phyloP scores from a whole-genome alignment of 1,140 invertebrate genomes.

The Procambarus clarkii region DNA sequence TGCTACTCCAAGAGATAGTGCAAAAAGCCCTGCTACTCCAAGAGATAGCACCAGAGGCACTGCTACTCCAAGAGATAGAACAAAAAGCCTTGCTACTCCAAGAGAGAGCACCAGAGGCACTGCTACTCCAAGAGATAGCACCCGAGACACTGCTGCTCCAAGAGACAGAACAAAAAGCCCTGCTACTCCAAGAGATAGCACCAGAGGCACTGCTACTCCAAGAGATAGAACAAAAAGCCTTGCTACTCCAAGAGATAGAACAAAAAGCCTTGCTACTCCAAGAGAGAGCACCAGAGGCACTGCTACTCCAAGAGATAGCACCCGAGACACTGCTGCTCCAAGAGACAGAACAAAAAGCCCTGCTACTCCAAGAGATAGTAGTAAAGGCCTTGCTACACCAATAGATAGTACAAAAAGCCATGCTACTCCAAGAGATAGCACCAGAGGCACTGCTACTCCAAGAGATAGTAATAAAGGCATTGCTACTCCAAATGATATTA shows the following conservation, averaged over 20 bases:
- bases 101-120: background rate
- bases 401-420: too few relatives aligned
- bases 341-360: too few relatives aligned
- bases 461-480: too few relatives aligned
- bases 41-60: background rate
- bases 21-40: background rate
- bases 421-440: too few relatives aligned
- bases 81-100: background rate
- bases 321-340: background rate
- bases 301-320: background rate
- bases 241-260: background rate
- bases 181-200: background rate
- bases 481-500: too few relatives aligned
- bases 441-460: too few relatives aligned
- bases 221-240: background rate
- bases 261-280: background rate
- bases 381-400: too few relatives aligned
- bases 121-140: background rate
- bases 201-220: background rate
- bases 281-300: background rate
- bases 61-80: background rate
- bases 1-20: background rate
- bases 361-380: background rate
- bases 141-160: too few relatives aligned
- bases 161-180: background rate